These are phyloP conservation scores for Digitonthophagus gazella DNA, from an alignment of 2,888 invertebrate genomes.

Conservation along the genomic window DNA sequence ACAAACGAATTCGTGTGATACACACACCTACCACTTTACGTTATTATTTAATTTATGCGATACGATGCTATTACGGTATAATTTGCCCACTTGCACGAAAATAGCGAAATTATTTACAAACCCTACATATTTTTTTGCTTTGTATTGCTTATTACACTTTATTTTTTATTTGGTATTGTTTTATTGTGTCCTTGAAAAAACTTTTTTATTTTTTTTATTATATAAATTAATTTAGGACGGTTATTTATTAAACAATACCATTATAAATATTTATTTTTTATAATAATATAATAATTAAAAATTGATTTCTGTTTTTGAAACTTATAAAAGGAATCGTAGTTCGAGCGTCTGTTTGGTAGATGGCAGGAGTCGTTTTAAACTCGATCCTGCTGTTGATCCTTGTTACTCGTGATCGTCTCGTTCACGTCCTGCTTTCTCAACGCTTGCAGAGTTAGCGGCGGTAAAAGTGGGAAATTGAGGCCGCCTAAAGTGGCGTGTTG, in stretches of 20 bases:
- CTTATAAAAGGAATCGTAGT: no score
- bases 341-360: no score
- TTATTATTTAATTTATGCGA: no score
- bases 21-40: no score
- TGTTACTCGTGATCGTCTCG: conserved; percentile 34
- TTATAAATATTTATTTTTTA: no score
- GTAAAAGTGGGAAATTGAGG: conserved; percentile 55
- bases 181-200: background rate
- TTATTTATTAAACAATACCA: background rate
- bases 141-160: conserved; percentile 10
- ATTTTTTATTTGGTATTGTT: background rate
- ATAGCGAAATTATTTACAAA: background rate
- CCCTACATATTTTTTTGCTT: background rate
- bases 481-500: conserved; percentile 58
- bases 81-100: no score
- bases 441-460: conserved; percentile 50
- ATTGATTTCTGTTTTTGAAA: no score
- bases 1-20: no score
- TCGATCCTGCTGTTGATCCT: conserved; percentile 26
- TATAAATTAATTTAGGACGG: conserved; percentile 1
- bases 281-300: background rate
- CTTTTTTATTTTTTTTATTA: no score
- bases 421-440: conserved; percentile 44
- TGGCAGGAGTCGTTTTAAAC: conserved; percentile 10
- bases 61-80: no score